These are phyloP conservation scores for Centropus bengalensis DNA, from an alignment of 2,113 vertebrate genomes.

Conservation along the genomic window DNA sequence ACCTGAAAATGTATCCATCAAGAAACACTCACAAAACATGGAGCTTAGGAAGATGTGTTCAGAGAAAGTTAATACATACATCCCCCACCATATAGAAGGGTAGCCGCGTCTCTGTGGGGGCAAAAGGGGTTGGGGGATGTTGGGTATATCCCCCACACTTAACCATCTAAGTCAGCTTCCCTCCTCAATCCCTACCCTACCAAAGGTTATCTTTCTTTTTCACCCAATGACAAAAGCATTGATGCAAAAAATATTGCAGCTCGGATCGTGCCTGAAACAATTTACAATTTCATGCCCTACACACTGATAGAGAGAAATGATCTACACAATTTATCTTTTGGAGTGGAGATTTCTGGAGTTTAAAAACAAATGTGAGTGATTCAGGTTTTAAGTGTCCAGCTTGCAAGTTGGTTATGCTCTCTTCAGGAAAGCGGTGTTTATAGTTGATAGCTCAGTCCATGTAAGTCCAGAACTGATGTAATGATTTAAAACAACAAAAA, in stretches of 20 bases:
- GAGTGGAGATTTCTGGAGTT: background rate
- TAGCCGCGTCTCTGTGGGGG: background rate
- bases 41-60: background rate
- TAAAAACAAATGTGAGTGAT: background rate
- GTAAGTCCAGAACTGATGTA: background rate
- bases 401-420: background rate
- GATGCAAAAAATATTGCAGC: background rate
- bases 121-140: fast-evolving
- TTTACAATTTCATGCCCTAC: background rate
- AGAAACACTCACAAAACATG: background rate
- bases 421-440: background rate
- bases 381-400: background rate
- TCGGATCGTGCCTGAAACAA: background rate
- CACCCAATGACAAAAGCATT: background rate
- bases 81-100: background rate
- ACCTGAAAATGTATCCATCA: background rate
- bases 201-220: background rate
- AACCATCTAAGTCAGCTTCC: background rate
- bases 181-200: too few species aligned
- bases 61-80: background rate
- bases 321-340: background rate
- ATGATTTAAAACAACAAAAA: background rate
- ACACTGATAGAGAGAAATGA: background rate
- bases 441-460: background rate
- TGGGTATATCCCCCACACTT: background rate